Evolutionary conservation across 2,113 vertebrate species (phyloP).

Genomic region (Coptodon rendalli): DNA sequence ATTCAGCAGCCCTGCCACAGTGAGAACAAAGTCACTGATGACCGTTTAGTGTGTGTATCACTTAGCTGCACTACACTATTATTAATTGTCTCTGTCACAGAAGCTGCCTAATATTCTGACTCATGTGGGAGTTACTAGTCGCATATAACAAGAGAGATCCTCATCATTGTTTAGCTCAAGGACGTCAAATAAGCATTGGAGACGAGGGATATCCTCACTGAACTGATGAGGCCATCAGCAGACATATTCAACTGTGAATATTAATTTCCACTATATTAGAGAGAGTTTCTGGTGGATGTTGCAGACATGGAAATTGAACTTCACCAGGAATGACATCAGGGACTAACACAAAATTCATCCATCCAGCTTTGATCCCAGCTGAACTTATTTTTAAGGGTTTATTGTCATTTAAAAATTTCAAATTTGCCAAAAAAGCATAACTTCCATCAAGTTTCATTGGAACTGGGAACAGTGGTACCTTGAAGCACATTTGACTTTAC

Average conservation of each 20-base stretch:
- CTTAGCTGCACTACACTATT: background rate
- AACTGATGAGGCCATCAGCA: background rate
- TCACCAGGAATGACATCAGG: background rate
- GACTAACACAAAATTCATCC: background rate
- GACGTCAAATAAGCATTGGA: background rate
- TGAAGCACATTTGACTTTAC: conserved; percentile 19
- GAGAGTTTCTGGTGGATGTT: background rate
- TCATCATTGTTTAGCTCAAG: background rate
- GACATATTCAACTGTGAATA: background rate
- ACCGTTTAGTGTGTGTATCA: background rate
- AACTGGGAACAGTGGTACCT: background rate
- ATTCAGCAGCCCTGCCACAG: background rate
- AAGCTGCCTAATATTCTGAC: conserved; percentile 1
- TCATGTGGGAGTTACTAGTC: background rate
- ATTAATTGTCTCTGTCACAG: background rate
- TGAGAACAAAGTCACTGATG: background rate
- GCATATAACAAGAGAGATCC: background rate
- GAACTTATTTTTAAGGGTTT: background rate
- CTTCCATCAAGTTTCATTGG: background rate
- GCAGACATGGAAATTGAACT: accelerated
- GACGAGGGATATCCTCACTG: background rate
- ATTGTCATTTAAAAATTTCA: background rate
- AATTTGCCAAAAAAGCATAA: background rate
- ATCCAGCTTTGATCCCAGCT: accelerated
- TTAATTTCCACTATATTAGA: background rate